Conservation (phyloP, 2,797 vertebrate genomes). For the Momotus momota region DNA sequence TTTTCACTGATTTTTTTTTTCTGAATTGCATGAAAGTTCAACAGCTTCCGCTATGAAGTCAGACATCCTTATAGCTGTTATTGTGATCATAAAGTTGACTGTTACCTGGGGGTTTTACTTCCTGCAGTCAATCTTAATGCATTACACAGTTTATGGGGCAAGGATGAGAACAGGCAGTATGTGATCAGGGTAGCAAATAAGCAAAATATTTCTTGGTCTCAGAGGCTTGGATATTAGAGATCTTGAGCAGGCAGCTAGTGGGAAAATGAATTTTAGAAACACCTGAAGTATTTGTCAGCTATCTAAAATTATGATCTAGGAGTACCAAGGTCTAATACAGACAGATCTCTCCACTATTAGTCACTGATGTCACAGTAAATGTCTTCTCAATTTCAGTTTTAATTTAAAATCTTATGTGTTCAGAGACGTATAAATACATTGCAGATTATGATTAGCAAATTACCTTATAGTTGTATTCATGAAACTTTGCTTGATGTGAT, state of each 20-base stretch:
- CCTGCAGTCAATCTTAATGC: not conserved
- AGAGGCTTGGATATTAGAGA: not conserved
- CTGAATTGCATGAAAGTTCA: not conserved
- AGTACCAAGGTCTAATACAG: not conserved
- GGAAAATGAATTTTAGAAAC: not conserved
- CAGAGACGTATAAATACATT: not conserved
- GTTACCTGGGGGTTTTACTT: not conserved
- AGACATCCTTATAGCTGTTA: not conserved
- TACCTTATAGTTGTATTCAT: not conserved
- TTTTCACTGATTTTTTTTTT: not conserved
- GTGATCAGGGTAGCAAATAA: not conserved
- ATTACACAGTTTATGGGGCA: not conserved
- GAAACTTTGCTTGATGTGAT: fast-evolving
- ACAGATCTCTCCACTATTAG: fast-evolving
- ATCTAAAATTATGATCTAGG: not conserved
- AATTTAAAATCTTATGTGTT: not conserved
- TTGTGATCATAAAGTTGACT: not conserved
- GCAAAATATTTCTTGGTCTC: not conserved
- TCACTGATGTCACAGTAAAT: no score
- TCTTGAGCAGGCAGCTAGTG: not conserved
- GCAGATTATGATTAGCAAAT: not conserved
- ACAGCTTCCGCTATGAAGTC: not conserved
- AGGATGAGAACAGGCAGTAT: not conserved
- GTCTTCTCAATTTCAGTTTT: not conserved
- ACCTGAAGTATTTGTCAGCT: not conserved